These are phyloP conservation scores for Drosophila kambysellisi DNA, from an alignment of 2,888 invertebrate genomes.

Conservation along the genomic window DNA sequence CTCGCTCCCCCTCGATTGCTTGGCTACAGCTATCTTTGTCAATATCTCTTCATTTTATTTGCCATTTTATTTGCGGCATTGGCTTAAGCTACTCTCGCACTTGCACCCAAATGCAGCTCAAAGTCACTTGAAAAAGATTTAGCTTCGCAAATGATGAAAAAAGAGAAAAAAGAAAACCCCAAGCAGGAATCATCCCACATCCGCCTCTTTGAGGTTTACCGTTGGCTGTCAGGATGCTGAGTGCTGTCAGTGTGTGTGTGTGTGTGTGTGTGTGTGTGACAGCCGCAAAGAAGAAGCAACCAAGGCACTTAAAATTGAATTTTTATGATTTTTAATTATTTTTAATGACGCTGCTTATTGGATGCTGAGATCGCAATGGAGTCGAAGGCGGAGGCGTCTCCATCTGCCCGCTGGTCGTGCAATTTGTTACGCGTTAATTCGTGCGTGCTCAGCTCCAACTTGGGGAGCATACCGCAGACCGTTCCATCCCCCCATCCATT, in stretches of 20 bases:
- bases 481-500: not conserved
- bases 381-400: slow-evolving; percentile 1
- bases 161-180: not conserved
- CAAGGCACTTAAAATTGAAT: slow-evolving; percentile 80
- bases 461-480: slow-evolving; percentile 18
- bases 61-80: slow-evolving; percentile 63
- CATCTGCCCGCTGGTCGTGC: slow-evolving; percentile 61
- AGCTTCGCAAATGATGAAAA: slow-evolving; percentile 1
- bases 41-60: slow-evolving; percentile 53
- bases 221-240: slow-evolving; percentile 59
- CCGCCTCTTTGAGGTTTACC: slow-evolving; percentile 50
- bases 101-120: slow-evolving; percentile 67
- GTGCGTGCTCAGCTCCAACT: slow-evolving; percentile 77
- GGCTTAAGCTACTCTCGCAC: slow-evolving; percentile 65
- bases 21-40: slow-evolving; percentile 35
- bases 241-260: slow-evolving; percentile 45
- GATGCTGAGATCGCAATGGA: not conserved
- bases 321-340: slow-evolving; percentile 84
- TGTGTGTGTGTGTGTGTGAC: not conserved
- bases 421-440: slow-evolving; percentile 81
- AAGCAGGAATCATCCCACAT: slow-evolving; percentile 5
- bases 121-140: slow-evolving; percentile 68
- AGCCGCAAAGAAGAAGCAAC: slow-evolving; percentile 48
- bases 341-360: slow-evolving; percentile 83
- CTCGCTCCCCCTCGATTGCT: not conserved